Base-by-base conservation (phyloP, 2,888 invertebrate genomes). In the Megalurothrips usitatus region DNA sequence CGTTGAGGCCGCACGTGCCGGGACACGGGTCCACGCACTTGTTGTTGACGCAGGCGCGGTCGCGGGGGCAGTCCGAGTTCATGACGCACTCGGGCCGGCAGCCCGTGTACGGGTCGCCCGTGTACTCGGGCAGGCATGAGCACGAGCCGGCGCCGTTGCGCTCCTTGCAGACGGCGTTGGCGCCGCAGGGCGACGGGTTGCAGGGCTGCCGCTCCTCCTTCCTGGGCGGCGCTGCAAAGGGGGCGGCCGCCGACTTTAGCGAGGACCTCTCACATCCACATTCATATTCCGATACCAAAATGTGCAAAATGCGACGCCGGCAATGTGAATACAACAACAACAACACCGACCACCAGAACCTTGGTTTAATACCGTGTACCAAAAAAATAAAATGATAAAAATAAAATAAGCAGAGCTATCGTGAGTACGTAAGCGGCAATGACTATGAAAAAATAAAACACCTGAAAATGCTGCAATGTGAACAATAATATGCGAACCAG, bases 21-120 rank as follows among this genome's bases (percentile, higher is more conserved):
- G 84, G 83, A 81, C 87, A 87, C 58, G 87, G 87, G 83, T 88
- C 86, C 26, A 84, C 82, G 81, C 88, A 88, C 82, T 86, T 85
- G 79, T 86, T 85, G 81, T 86, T 85, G 79, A 86, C 84, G 81
- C 88, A 88, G 9, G 87, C 86, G 81, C 86, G 85, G 80, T 87
- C 86, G 79, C 84, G 78, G 1, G 84, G 81, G 81, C 86, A 86
- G 78, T 86, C 86, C n/a, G 85, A 85, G 84, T 86, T 86, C 79
- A 84, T 82, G 10, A 83, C 82, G 79, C 85, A 86, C 83, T 85
- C 84, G 12, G 84, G 84, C 26, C 84, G 26, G 84, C 84, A 80
- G 81, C 85, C 83, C 78, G 83, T 82, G 80, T 85, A 85, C 23
- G 87, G 87, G 83, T 86, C 85, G 12, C 87, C 87, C 80, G 85